Base-by-base conservation (phyloP, 2,888 invertebrate genomes). In the Sinodicranocentrus sp. region DNA sequence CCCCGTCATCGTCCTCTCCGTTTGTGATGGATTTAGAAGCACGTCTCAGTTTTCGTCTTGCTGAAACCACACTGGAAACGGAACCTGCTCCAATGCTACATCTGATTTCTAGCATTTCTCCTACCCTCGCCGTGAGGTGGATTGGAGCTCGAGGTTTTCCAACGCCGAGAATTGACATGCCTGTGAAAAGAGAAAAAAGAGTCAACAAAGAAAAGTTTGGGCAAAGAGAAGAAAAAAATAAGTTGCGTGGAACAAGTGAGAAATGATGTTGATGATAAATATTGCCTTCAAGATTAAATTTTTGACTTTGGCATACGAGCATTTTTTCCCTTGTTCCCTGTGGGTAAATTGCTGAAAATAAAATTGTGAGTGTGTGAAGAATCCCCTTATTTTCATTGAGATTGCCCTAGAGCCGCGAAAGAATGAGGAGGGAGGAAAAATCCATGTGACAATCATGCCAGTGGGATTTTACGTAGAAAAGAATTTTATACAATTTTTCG, bases 71-170 rank as follows among this genome's bases (percentile, higher is more conserved):
- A 17, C 67, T 17, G 19, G 82, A 75, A 43, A 82, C 75, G 21
- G 75, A 82, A 43, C 82, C 82, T 61, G 82, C 82, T 43, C 75
- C 82, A 70, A 82, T 94, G 90, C 94, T 94, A 90, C 95, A 95
- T 90, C 94, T 94, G 88, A 95, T 94, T 90, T 95, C 94, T 63
- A 95, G 93, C 90, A 94, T 95, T 90, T 94, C 94, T 25, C 94
- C 94, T 23, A 94, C 94, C 61, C 94, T 92, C 1, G 94, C 94
- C 28, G 93, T 92, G 80, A 94, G 92, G 89, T 93, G 93, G 90
- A 94, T 94, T 6, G 44, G 94, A 93, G 82, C 39, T 10, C 82
- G 75, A 61, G 82, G 82, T 63, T 82, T 82, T 19, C 76, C 93
- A 92, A 89, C 94, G 93, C 76, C 94, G 91, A 43, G 94, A 93